Conservation (phyloP, 2,888 invertebrate genomes). For the Entomobrya proxima region DNA sequence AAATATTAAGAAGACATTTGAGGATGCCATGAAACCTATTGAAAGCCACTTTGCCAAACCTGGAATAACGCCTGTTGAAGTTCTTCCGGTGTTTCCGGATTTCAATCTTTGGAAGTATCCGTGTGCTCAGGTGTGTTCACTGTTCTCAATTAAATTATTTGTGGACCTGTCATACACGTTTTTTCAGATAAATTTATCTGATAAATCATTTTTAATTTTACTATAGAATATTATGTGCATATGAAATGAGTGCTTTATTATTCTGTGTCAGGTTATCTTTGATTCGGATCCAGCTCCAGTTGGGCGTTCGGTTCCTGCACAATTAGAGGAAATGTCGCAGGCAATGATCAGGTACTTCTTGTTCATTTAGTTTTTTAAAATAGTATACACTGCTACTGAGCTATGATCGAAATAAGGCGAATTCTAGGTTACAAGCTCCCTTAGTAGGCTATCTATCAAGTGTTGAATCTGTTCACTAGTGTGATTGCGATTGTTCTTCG, state of each 20-base stretch:
- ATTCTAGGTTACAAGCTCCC: conserved; percentile 65
- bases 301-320: conserved; percentile 90
- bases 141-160: conserved; percentile 88
- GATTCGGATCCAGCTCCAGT: conserved; percentile 98
- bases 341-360: conserved; percentile 92
- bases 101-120: conserved; percentile 60
- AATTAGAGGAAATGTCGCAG: conserved; percentile 98
- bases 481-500: conserved; percentile 27
- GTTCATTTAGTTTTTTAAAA: background rate
- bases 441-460: background rate
- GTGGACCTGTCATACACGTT: conserved; percentile 79
- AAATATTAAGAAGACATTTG: conserved; percentile 91
- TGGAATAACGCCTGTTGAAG: conserved; percentile 54
- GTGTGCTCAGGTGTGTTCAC: conserved; percentile 82
- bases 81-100: conserved; percentile 55
- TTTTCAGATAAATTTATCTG: background rate
- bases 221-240: background rate
- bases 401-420: conserved; percentile 74
- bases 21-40: conserved; percentile 55
- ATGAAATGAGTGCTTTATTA: too few species aligned
- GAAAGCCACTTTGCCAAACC: conserved; percentile 53
- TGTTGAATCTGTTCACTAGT: background rate
- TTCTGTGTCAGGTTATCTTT: conserved; percentile 86
- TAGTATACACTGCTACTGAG: background rate
- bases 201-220: background rate